Percentiles rank a stretch among this genome's conserved stretches.
These are phyloP conservation scores for Anthopleura xanthogrammica DNA, from an alignment of 92 coral and sea anemone genomes.

Conservation along the genomic window DNA sequence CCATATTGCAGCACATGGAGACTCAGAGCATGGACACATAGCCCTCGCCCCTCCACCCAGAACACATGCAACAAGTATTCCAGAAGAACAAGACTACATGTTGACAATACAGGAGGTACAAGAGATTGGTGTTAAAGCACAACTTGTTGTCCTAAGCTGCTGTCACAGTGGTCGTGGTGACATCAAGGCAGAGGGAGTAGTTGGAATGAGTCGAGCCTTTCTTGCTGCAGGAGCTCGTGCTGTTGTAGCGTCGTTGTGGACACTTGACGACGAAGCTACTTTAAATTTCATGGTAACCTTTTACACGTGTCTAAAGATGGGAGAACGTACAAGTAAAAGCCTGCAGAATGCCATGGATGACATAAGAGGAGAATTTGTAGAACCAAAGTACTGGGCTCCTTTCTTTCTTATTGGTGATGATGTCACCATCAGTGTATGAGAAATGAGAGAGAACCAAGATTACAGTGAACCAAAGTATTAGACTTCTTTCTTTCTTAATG, in stretches of 20 bases:
- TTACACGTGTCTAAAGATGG: not conserved
- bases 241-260: slow-evolving; percentile 4
- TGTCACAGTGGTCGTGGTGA: slow-evolving; percentile 8
- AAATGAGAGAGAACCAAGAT: no score
- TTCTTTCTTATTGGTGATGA: no score
- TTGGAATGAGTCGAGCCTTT: slow-evolving; percentile 35
- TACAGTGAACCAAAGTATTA: no score
- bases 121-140: slow-evolving; percentile 9
- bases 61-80: not conserved
- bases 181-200: slow-evolving; percentile 30
- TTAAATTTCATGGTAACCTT: not conserved
- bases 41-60: slow-evolving; percentile 19
- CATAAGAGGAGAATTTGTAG: not conserved
- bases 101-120: slow-evolving; percentile 15
- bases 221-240: slow-evolving; percentile 40
- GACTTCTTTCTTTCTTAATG: no score
- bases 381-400: not conserved
- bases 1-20: slow-evolving; percentile 49
- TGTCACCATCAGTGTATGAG: not conserved
- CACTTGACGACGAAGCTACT: not conserved
- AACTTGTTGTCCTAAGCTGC: slow-evolving; percentile 22
- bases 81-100: slow-evolving; percentile 13
- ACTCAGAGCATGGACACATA: slow-evolving; percentile 27
- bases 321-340: not conserved
- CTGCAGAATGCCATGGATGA: not conserved